Conservation (phyloP, 2,113 vertebrate species). For the Thalassoma bifasciatum region DNA sequence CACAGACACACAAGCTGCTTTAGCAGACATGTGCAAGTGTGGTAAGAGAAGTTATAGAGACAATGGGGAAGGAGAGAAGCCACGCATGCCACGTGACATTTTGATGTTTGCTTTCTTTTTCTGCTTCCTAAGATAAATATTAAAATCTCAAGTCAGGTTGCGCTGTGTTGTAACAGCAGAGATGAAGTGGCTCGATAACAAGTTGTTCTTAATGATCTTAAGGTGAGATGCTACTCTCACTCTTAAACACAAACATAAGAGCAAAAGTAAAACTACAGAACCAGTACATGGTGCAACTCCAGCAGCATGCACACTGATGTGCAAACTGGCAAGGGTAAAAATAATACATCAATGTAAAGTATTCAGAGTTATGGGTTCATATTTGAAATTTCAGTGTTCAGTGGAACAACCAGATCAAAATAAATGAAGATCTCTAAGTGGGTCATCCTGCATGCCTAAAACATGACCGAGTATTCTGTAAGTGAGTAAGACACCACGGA, state of each 20-base stretch:
- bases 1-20: neutral
- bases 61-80: conserved; percentile 32
- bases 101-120: neutral
- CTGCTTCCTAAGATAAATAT: neutral
- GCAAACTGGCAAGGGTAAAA: neutral
- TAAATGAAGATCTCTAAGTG: conserved; percentile 30
- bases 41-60: neutral
- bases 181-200: conserved; percentile 30
- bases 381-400: neutral
- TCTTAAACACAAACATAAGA: neutral
- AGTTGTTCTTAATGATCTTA: conserved; percentile 29
- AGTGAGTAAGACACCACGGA: conserved; percentile 62
- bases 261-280: conserved; percentile 11
- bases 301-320: conserved; percentile 3
- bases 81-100: conserved; percentile 4
- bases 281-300: neutral
- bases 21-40: neutral
- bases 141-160: neutral
- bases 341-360: too few species aligned
- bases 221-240: neutral
- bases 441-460: conserved; percentile 59
- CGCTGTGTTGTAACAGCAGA: conserved; percentile 3
- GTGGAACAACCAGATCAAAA: conserved; percentile 8
- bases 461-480: conserved; percentile 44
- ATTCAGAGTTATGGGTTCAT: neutral